Base-by-base conservation (phyloP, 2,797 vertebrate genomes). In the Erethizon dorsatum region DNA sequence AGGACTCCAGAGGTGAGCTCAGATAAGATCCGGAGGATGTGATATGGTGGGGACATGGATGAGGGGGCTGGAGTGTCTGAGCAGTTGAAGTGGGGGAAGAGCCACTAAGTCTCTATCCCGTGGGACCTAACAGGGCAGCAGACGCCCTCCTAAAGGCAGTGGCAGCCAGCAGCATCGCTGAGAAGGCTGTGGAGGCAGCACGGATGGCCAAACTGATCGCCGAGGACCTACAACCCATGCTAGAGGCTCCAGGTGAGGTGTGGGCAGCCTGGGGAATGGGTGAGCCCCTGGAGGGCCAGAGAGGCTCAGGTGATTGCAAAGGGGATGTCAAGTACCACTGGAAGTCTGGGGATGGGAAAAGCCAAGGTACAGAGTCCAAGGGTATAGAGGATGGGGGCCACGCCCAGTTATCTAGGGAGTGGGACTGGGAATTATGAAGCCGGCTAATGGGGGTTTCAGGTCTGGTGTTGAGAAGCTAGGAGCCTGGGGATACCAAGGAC, bases 81-180 rank as follows among this genome's bases (percentile, higher is more conserved):
- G 65, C 80, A 90, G 59, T 28, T 90, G 65, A 82, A 63, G 69
- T 78, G 50, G 56, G 80, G 52, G 12, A 61, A 59, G 52, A 11
- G 61, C 79, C 54, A 84, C 88, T 97, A 83, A 96, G n/a, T 82
- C 54, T 77, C 33, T 80, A 31, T 91, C 57, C 89, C 45, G 90
- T 9, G 92, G 95, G 56, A 88, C 52, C 92, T 75, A 13, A 94
- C 97, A 98, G 98, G 98, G 98, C 98, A 89, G 98, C 98, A 50
- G 98, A 98, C 26, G 98, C 98, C 90, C 98, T 97, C 67, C 96
- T 98, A 90, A 98, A 98, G 93, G 98, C 98, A 20, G 98, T 98
- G 5, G 97, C 98, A 57, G 98, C 98, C 7, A 98, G 98, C 83
- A 98, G 97, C 2, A 97, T 98, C 22, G 98, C 98, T 0, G 98